phyloP scores from a whole-genome alignment of 2,113 vertebrate species.

The Thamnophis sirtalis region DNA sequence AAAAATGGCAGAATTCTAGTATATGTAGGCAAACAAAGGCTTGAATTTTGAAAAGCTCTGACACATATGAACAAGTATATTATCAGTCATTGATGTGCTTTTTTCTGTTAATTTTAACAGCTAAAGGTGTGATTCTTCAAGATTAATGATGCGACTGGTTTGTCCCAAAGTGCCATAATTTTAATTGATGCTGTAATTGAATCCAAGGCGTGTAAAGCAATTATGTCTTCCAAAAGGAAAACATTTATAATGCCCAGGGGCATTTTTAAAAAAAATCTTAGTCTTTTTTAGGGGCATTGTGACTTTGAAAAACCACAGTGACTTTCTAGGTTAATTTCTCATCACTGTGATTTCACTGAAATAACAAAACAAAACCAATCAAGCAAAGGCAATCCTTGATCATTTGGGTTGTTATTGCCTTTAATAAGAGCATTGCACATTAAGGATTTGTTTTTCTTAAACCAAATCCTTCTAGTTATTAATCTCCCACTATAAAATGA shows the following conservation, averaged over 20 bases:
- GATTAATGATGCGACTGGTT: neutral
- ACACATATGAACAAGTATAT: neutral
- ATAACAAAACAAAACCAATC: neutral
- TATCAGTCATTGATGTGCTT: neutral
- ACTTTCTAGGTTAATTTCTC: conserved; percentile 1
- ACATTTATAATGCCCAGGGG: neutral
- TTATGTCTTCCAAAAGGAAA: conserved; percentile 33
- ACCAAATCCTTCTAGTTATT: neutral
- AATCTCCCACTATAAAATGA: neutral
- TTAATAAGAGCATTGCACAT: neutral
- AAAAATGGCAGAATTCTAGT: conserved; percentile 29
- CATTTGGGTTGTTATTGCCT: neutral
- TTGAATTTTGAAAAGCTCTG: conserved; percentile 30
- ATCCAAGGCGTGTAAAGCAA: conserved; percentile 10
- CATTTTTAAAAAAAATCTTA: conserved; percentile 1
- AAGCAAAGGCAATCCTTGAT: neutral
- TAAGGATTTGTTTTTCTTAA: neutral
- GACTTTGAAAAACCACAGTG: conserved; percentile 2
- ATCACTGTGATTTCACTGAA: neutral
- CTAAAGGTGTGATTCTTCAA: conserved; percentile 9
- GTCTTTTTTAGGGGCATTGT: conserved; percentile 13
- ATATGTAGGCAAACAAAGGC: neutral
- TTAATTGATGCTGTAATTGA: neutral
- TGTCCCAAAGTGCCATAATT: neutral
- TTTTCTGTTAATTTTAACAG: conserved; percentile 8